Evolutionary conservation across 1,140 invertebrate genomes (phyloP).

Genomic region (Aradophagus sp.): DNA sequence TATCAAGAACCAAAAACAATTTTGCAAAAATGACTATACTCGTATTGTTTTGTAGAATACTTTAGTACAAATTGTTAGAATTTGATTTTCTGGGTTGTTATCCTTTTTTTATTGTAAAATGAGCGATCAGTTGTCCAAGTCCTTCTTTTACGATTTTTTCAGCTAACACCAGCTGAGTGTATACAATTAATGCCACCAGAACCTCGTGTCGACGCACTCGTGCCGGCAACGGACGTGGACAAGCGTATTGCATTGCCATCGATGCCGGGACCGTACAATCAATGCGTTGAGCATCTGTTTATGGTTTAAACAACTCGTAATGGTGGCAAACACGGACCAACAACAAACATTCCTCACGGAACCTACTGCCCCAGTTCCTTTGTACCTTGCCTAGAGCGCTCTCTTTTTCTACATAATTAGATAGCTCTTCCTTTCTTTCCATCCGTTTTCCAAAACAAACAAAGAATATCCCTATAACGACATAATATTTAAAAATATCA

Average conservation of each 20-base stretch:
- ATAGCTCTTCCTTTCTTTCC: not conserved
- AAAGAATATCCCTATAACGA: too few species aligned
- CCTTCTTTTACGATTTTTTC: conserved; percentile 37
- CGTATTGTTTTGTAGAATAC: too few species aligned
- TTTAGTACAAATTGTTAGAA: too few species aligned
- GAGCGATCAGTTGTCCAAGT: too few species aligned
- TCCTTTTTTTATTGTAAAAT: too few species aligned
- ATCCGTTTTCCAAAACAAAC: too few species aligned
- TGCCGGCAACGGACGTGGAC: conserved; percentile 76
- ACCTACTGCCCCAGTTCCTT: conserved; percentile 40
- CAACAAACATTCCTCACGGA: conserved; percentile 16
- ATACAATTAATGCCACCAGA: conserved; percentile 74
- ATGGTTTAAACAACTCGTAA: conserved; percentile 59
- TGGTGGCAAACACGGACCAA: not conserved
- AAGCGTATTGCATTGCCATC: conserved; percentile 77
- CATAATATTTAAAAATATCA: too few species aligned
- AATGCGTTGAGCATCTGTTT: conserved; percentile 77
- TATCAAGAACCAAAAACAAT: too few species aligned
- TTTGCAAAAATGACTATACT: too few species aligned
- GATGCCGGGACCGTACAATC: conserved; percentile 77
- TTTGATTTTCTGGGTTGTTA: too few species aligned
- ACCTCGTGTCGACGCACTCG: conserved; percentile 75
- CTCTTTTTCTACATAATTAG: conserved; percentile 11
- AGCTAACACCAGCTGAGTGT: conserved; percentile 76
- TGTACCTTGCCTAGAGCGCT: conserved; percentile 39